Base-by-base conservation (phyloP, 2,888 invertebrate genomes). In the Poecilus cupreus region DNA sequence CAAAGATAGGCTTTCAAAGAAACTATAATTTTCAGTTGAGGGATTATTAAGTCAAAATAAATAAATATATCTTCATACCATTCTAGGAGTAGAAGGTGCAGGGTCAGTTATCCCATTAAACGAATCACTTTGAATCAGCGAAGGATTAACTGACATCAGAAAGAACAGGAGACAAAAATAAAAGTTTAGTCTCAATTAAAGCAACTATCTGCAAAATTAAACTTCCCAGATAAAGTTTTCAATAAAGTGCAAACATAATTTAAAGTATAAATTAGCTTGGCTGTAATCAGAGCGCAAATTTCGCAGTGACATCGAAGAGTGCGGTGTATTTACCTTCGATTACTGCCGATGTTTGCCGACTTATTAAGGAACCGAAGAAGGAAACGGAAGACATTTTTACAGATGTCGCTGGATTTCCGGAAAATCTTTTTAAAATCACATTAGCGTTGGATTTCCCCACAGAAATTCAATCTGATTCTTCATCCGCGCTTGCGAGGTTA, bases 241-340 rank as follows among this genome's bases (percentile, higher is more conserved):
- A 72, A 72, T 76, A 54, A 20, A 76, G 43, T 16, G 76, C 57
- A 76, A 76, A 76, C 57, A 76, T 57, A 76, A 76, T 76, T 76
- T 57, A 54, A 51, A 54, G 76, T 76, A 54, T 57, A 76, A 39
- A 57, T 76, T 76, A 49, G 72, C 72, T 68, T 49, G 72, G 43
- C 11, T 43, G 72, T 46, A 72, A 72, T 72, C 72, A 43, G 72
- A 49, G 72, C 49, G 49, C 72, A 49, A 49, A 72, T 49, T 46
- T 72, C 68, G 10, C 68, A 51, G 49, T 75, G 74, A 75, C 49
- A 76, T 54, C 57, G 43, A 76, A 57, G 39, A 54, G 46, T 72
- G 18, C 39, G 43, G 75, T 16, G 22, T 76, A 76, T 76, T 76
- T 76, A 57, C 57, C 57, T 76, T 76, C 76, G 76, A 76, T 76